phyloP scores from a whole-genome alignment of 92 coral and sea anemone species.

The Montipora capitata region DNA sequence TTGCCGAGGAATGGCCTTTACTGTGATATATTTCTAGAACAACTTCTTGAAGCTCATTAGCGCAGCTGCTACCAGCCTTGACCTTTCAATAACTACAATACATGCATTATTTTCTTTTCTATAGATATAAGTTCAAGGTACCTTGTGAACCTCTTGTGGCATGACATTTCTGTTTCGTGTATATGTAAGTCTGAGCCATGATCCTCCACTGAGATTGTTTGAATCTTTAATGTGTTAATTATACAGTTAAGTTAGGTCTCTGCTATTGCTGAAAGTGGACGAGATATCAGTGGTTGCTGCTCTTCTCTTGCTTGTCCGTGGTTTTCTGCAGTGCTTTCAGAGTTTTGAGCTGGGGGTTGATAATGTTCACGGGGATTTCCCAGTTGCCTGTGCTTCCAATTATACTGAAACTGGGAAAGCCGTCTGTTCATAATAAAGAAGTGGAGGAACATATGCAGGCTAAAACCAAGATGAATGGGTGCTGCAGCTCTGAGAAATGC shows the following conservation, averaged over 20 bases:
- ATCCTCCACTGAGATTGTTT: too few species aligned
- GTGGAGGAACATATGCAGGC: constrained; percentile 90
- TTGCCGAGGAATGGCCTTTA: not conserved
- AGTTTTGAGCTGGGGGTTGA: constrained; percentile 19
- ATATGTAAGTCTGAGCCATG: too few species aligned
- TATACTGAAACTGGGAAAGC: constrained; percentile 66
- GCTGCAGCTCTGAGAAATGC: constrained; percentile 80
- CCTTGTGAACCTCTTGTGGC: too few species aligned
- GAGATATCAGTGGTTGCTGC: constrained; percentile 56
- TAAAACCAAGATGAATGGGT: constrained; percentile 88
- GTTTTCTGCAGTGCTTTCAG: not conserved
- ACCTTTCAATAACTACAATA: not conserved
- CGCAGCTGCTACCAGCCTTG: not conserved
- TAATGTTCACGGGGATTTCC: constrained; percentile 29
- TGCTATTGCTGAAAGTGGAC: not conserved
- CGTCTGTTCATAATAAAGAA: constrained; percentile 83
- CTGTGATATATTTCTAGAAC: not conserved
- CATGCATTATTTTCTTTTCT: too few species aligned
- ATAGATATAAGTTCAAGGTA: too few species aligned
- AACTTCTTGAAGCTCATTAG: not conserved
- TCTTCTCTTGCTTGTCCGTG: constrained; percentile 33
- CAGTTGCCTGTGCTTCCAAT: constrained; percentile 4
- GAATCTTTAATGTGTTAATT: too few species aligned
- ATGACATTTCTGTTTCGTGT: too few species aligned
- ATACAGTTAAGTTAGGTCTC: not conserved